Percentiles rank a stretch among this genome's conserved stretches.
Conservation (phyloP, 2,797 vertebrate species). For the Philypnodon macrostomus region DNA sequence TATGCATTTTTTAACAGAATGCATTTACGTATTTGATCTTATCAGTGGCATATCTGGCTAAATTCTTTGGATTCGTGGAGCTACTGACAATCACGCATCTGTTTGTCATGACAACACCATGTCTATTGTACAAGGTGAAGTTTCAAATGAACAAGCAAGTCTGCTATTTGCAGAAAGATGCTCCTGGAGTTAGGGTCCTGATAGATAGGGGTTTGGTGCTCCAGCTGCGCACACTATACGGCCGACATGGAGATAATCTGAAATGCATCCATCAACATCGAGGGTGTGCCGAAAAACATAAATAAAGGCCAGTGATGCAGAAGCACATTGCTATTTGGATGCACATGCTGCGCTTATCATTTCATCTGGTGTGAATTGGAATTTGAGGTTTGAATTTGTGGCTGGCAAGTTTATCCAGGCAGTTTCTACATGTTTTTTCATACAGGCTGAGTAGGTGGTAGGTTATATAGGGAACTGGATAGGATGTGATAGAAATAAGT, state of each 20-base stretch:
- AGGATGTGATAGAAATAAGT: slow-evolving; percentile 22
- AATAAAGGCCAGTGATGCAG: slow-evolving; percentile 55
- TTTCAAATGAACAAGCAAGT: slow-evolving; percentile 25
- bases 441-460: slow-evolving; percentile 24
- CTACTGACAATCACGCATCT: slow-evolving; percentile 9
- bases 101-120: slow-evolving; percentile 37
- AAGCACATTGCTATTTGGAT: slow-evolving; percentile 25
- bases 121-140: slow-evolving; percentile 14
- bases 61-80: background rate
- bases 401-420: slow-evolving; percentile 67
- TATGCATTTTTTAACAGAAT: background rate
- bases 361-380: slow-evolving; percentile 71
- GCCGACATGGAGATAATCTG: slow-evolving; percentile 46
- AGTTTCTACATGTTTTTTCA: slow-evolving; percentile 46
- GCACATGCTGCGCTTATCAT: slow-evolving; percentile 64
- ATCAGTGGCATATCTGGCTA: slow-evolving; percentile 39
- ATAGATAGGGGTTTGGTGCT: slow-evolving; percentile 51
- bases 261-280: slow-evolving; percentile 61
- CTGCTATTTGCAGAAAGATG: slow-evolving; percentile 63
- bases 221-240: slow-evolving; percentile 37
- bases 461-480: slow-evolving; percentile 44
- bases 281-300: slow-evolving; percentile 32
- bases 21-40: slow-evolving; percentile 35
- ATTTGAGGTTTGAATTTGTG: slow-evolving; percentile 62
- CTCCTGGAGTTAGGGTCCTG: slow-evolving; percentile 35